phyloP scores from a whole-genome alignment of 2,113 vertebrate genomes.

The Melierax canorus region DNA sequence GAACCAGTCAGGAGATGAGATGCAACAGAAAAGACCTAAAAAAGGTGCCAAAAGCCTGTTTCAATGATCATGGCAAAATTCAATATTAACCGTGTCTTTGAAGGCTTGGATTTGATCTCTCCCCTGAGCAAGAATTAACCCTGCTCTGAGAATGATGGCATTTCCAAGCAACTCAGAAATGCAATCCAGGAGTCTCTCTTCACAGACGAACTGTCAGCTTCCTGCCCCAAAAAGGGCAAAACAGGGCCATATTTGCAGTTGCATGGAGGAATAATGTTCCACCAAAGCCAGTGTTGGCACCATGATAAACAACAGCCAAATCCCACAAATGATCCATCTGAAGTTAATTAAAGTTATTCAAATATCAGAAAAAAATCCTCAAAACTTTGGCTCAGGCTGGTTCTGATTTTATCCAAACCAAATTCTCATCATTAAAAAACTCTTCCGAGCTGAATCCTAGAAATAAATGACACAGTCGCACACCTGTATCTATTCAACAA shows the following conservation, averaged over 20 bases:
- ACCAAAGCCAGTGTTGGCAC: not conserved
- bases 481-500: not conserved
- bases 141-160: not conserved
- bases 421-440: not conserved
- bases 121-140: not conserved
- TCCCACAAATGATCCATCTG: not conserved
- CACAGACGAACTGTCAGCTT: not conserved
- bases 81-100: not conserved
- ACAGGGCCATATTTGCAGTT: not conserved
- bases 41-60: not conserved
- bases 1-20: constrained; percentile 35
- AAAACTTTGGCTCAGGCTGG: not conserved
- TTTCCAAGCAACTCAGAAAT: not conserved
- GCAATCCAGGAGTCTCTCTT: not conserved
- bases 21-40: not conserved
- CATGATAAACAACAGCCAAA: not conserved
- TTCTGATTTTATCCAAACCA: constrained; percentile 57
- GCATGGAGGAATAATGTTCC: not conserved
- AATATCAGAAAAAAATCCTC: not conserved
- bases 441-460: not conserved
- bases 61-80: not conserved
- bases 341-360: not conserved
- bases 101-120: not conserved
- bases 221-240: not conserved
- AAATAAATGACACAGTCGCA: not conserved